phyloP scores from a whole-genome alignment of 2,888 invertebrate species.

The Marronus borbonicus region DNA sequence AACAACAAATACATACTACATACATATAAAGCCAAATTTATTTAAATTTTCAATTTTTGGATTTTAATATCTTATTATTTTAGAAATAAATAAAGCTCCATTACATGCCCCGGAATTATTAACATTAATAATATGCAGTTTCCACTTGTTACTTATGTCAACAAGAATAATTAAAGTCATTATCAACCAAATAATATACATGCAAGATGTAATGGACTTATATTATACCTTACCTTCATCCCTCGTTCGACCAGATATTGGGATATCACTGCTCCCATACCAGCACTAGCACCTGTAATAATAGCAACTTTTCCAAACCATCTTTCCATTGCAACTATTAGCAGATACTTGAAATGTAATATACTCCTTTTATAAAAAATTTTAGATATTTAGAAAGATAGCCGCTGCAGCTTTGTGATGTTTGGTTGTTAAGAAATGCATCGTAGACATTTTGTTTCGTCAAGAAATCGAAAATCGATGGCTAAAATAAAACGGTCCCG shows the following conservation, averaged over 20 bases:
- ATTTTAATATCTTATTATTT: no score
- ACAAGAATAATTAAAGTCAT: no score
- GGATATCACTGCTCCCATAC: conserved; percentile 49
- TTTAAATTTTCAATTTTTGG: no score
- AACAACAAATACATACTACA: no score
- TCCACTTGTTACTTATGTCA: no score
- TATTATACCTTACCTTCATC: conserved; percentile 31
- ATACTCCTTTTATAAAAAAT: neutral
- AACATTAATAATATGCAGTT: no score
- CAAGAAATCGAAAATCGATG: conserved; percentile 32
- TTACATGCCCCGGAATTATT: no score
- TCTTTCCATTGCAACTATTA: conserved; percentile 39
- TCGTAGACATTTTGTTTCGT: conserved; percentile 38
- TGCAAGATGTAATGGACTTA: no score
- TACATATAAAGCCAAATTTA: no score
- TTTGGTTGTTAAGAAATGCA: neutral
- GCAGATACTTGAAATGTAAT: neutral
- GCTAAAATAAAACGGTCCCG: neutral
- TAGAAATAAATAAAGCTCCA: no score
- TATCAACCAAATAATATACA: no score
- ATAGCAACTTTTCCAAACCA: conserved; percentile 50
- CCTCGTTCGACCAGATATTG: conserved; percentile 49
- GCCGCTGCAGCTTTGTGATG: neutral
- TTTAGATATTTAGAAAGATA: neutral
- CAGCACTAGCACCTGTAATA: conserved; percentile 50